Percentiles rank a stretch among this genome's conserved stretches.
Evolutionary conservation across 2,888 invertebrate species (phyloP).

Genomic region (Orchesella flavescens): DNA sequence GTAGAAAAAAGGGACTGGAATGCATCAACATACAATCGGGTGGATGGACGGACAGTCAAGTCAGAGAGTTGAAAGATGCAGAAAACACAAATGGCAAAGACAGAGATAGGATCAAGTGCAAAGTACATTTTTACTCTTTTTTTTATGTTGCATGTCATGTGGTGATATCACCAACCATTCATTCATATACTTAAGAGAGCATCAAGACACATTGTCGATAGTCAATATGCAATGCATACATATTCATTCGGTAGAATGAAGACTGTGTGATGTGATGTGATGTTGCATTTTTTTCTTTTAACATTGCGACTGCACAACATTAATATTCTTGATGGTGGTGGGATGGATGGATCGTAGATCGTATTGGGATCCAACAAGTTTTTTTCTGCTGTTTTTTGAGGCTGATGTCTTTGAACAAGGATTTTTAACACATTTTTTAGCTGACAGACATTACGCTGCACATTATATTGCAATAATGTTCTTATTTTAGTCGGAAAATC

Average conservation of each 20-base stretch:
- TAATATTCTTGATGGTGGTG: constrained; percentile 7
- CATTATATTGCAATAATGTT: constrained; percentile 21
- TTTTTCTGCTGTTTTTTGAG: constrained; percentile 41
- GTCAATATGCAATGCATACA: not conserved
- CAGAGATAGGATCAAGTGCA: constrained; percentile 60
- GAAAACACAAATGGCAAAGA: constrained; percentile 5
- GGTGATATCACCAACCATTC: constrained; percentile 22
- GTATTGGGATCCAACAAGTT: constrained; percentile 25
- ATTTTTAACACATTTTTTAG: constrained; percentile 40
- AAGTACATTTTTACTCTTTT: constrained; percentile 61
- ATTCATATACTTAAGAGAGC: not conserved
- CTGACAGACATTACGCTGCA: constrained; percentile 38
- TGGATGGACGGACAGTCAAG: constrained; percentile 37
- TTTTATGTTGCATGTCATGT: constrained; percentile 17
- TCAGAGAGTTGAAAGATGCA: constrained; percentile 42
- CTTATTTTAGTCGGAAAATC: not conserved
- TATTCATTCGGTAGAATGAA: too few relatives aligned
- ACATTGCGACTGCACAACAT: not conserved
- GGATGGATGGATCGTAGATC: not conserved
- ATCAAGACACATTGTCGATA: not conserved
- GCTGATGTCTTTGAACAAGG: constrained; percentile 43
- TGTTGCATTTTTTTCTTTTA: not conserved
- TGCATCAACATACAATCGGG: constrained; percentile 45
- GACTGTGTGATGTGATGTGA: too few relatives aligned
- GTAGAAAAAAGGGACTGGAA: constrained; percentile 43